Conservation (phyloP, 2,888 invertebrate species). For the Xiphydria camelus region DNA sequence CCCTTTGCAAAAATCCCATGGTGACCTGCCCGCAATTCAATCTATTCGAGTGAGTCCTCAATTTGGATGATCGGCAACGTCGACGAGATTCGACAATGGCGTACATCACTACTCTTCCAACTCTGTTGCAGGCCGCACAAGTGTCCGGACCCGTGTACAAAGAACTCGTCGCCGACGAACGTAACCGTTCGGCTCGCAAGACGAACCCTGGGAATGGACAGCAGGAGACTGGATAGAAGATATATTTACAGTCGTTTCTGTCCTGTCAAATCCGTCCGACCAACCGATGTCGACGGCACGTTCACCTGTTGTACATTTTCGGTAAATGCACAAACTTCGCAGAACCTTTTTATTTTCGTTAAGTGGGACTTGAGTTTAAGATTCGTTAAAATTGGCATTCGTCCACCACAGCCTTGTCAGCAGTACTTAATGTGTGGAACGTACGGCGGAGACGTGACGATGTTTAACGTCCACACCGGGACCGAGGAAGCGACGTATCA, state of each 20-base stretch:
- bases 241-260: slow-evolving; percentile 83
- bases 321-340: slow-evolving; percentile 34
- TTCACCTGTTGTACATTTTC: slow-evolving; percentile 76
- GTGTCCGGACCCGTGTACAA: slow-evolving; percentile 86
- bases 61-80: too few relatives aligned
- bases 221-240: slow-evolving; percentile 74
- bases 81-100: background rate
- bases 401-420: slow-evolving; percentile 61
- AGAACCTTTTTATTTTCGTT: slow-evolving; percentile 7
- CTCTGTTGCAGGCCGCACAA: slow-evolving; percentile 77
- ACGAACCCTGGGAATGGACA: slow-evolving; percentile 60
- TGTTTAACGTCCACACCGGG: slow-evolving; percentile 83
- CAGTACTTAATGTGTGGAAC: slow-evolving; percentile 83
- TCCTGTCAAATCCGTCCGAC: slow-evolving; percentile 73
- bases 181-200: slow-evolving; percentile 62
- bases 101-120: background rate
- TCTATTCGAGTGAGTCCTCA: slow-evolving; percentile 74
- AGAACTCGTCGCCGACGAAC: slow-evolving; percentile 70
- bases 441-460: slow-evolving; percentile 86
- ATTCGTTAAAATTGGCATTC: slow-evolving; percentile 1
- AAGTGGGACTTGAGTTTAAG: background rate
- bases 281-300: slow-evolving; percentile 71
- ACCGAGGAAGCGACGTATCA: slow-evolving; percentile 77
- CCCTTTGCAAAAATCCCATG: slow-evolving; percentile 97
- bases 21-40: slow-evolving; percentile 97